These are phyloP conservation scores for Grapholita molesta DNA, from an alignment of 1,140 invertebrate genomes.

Conservation along the genomic window DNA sequence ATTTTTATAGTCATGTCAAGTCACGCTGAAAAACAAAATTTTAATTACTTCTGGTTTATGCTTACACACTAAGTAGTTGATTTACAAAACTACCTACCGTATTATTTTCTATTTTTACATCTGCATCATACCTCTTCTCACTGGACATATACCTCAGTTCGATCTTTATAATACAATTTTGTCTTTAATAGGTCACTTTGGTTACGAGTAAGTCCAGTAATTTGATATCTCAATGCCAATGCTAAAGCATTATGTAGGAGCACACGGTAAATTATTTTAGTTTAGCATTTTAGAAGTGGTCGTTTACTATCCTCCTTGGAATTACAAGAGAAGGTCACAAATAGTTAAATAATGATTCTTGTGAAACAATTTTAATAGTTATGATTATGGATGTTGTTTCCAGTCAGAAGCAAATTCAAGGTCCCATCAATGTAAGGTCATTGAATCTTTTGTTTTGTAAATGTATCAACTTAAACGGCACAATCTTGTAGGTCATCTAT, in stretches of 20 bases:
- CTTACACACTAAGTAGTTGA: not conserved
- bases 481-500: not conserved
- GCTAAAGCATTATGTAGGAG: too few species aligned
- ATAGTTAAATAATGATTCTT: not conserved
- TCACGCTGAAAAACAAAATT: not conserved
- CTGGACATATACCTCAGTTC: too few species aligned
- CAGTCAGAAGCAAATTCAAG: slow-evolving; percentile 1
- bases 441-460: slow-evolving; percentile 5
- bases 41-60: not conserved
- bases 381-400: not conserved
- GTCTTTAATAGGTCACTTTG: too few species aligned
- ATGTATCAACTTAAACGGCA: not conserved
- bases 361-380: not conserved
- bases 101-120: too few species aligned
- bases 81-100: not conserved
- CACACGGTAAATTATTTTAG: too few species aligned
- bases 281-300: too few species aligned
- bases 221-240: too few species aligned
- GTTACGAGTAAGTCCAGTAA: too few species aligned
- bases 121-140: too few species aligned
- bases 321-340: not conserved
- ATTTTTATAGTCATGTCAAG: not conserved
- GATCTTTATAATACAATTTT: too few species aligned
- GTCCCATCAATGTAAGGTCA: slow-evolving; percentile 1
- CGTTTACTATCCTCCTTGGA: not conserved